A percentile compares a stretch with the other conserved stretches of the same genome.
These are phyloP conservation scores for Lydus trimaculatus DNA, from an alignment of 2,888 invertebrate species.

Conservation along the genomic window DNA sequence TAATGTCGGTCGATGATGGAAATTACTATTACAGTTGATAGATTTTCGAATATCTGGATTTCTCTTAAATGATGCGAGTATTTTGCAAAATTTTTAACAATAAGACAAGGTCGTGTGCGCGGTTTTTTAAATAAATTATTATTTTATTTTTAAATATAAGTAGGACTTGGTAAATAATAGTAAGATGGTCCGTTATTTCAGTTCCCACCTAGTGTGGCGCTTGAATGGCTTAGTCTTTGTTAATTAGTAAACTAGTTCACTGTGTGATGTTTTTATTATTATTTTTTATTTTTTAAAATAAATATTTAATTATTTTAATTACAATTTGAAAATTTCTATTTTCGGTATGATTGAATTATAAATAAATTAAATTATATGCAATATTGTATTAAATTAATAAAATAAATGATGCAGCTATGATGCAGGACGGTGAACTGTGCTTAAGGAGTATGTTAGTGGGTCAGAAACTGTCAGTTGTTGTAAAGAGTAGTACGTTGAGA, in stretches of 20 bases:
- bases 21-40: conserved; percentile 44
- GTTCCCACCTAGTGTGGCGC: conserved; percentile 18
- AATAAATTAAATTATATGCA: conserved; percentile 14
- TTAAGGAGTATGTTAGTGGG: conserved; percentile 59
- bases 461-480: conserved; percentile 56
- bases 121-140: conserved; percentile 20
- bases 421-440: conserved; percentile 55
- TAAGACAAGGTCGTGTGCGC: conserved; percentile 44
- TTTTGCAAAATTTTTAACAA: conserved; percentile 28
- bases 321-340: conserved; percentile 6
- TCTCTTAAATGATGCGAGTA: conserved; percentile 39
- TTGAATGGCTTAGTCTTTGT: not conserved
- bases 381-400: conserved; percentile 22
- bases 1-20: conserved; percentile 50
- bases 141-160: too few relatives aligned
- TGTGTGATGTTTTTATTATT: too few relatives aligned
- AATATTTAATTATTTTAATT: not conserved
- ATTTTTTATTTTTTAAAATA: too few relatives aligned
- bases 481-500: conserved; percentile 34
- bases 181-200: conserved; percentile 37
- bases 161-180: conserved; percentile 37
- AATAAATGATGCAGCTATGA: conserved; percentile 36
- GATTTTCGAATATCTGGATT: conserved; percentile 41
- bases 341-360: not conserved
- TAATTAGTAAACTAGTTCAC: not conserved